Percentiles rank a stretch among this genome's conserved stretches.
These are phyloP conservation scores for Spialia ferax DNA, from an alignment of 2,888 invertebrate species.

Conservation along the genomic window DNA sequence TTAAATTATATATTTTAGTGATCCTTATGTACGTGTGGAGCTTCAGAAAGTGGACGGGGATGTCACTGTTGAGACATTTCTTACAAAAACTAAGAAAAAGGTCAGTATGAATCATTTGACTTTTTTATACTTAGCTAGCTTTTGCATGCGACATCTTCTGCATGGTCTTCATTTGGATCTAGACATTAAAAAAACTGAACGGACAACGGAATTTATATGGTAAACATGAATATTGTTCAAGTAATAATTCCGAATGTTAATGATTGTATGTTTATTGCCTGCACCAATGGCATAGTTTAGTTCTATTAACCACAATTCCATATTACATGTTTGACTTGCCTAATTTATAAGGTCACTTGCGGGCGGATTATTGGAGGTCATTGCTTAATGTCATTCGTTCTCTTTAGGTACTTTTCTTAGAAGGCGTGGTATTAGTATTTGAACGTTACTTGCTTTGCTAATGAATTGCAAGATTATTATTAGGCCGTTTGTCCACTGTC, in stretches of 20 bases:
- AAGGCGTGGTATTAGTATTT: slow-evolving; percentile 4
- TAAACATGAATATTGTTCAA: too few species aligned
- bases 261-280: background rate
- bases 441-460: background rate
- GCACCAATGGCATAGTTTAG: background rate
- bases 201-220: too few species aligned
- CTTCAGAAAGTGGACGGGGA: slow-evolving; percentile 94
- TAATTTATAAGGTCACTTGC: background rate
- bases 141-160: too few species aligned
- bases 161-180: too few species aligned
- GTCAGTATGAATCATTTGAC: slow-evolving; percentile 70
- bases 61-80: slow-evolving; percentile 95
- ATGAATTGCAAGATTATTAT: background rate
- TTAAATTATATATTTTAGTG: slow-evolving; percentile 87
- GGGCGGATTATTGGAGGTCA: background rate
- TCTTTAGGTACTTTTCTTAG: background rate
- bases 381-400: background rate
- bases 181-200: too few species aligned
- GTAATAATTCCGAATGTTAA: too few species aligned
- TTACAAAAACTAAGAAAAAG: slow-evolving; percentile 99
- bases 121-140: background rate
- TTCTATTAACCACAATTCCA: background rate
- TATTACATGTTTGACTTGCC: background rate
- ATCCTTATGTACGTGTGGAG: slow-evolving; percentile 98
- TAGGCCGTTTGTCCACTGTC: too few species aligned